Evolutionary conservation across 2,888 invertebrate species (phyloP), one percentile per base, ranked within the genome.

Genomic region (Orthosia gothica): DNA sequence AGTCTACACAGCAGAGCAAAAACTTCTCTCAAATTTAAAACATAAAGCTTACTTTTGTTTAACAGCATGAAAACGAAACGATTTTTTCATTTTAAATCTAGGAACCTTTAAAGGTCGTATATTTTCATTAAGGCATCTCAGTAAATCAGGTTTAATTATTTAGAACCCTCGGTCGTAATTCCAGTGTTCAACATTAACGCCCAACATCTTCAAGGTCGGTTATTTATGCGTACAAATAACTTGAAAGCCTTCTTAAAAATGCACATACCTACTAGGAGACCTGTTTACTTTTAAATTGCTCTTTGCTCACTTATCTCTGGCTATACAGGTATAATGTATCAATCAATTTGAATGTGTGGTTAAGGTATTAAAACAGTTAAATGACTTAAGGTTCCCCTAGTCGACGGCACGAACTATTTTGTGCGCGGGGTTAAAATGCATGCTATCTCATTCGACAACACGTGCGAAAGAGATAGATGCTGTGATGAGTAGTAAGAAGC

Each of bases 91-190:
- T 90, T 90, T 90, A 88, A 85, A 90, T 89, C 92, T 91, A 93
- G 93, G 89, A 92, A 93, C 94, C 92, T 93, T 93, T 93, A 93
- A 93, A 92, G 90, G 90, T 89, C 87, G 88, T 91, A 89, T 89
- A 85, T 91, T 92, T 91, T 92, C 89, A 89, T 91, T 89, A 89
- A 87, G 75, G 86, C 88, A 91, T 88, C 90, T 91, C 89, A 88
- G 91, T 87, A 92, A 92, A 93, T 92, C 89, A 89, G 90, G 90
- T 93, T 94, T 93, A 93, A 93, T 92, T 88, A 89, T 90, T 86
- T 89, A 88, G 91, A 89, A 86, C 87, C 89, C 89, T 91, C 76
- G 89, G 88, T 89, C 81, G 88, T 88, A 89, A 89, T 83, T 92
- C 84, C 87, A 84, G 72, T 87, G 88, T 82, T 83, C 76, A 81